Conservation (phyloP, 2,888 invertebrate genomes). For the Mesorhabditis belari region DNA sequence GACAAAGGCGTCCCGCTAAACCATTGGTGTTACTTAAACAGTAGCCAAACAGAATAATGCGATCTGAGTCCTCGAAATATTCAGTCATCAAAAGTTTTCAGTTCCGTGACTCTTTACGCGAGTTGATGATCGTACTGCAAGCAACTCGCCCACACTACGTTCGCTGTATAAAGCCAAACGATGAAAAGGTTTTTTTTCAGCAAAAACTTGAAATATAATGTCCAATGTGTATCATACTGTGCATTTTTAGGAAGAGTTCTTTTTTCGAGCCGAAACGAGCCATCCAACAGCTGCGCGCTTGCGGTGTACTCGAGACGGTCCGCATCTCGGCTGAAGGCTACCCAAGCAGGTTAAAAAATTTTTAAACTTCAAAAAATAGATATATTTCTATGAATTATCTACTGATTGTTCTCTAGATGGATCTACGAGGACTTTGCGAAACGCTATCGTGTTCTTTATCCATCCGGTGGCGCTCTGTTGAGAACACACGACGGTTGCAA, state of each 20-base stretch:
- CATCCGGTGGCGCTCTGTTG: slow-evolving; percentile 56
- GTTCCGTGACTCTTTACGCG: slow-evolving; percentile 83
- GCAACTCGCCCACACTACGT: slow-evolving; percentile 97
- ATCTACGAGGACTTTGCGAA: slow-evolving; percentile 64
- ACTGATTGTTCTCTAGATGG: too few species aligned
- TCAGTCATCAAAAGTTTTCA: slow-evolving; percentile 12
- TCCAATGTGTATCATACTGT: background rate
- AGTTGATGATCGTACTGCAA: slow-evolving; percentile 82
- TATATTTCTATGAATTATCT: too few species aligned
- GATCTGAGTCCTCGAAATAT: background rate
- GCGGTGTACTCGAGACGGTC: slow-evolving; percentile 94
- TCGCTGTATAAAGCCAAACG: slow-evolving; percentile 93
- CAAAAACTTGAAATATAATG: background rate
- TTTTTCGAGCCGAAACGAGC: slow-evolving; percentile 77
- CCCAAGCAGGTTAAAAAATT: slow-evolving; percentile 69
- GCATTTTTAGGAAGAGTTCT: slow-evolving; percentile 58
- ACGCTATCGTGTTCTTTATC: slow-evolving; percentile 78
- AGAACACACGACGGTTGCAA: background rate
- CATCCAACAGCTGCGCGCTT: slow-evolving; percentile 85
- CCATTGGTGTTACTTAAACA: background rate
- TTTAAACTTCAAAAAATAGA: too few species aligned
- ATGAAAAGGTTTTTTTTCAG: slow-evolving; percentile 60
- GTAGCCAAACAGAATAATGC: background rate
- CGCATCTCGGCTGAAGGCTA: slow-evolving; percentile 95
- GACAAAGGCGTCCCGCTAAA: background rate